Evolutionary conservation across 2,888 invertebrate species (phyloP).

Genomic region (Melikaiella ostensackeni): DNA sequence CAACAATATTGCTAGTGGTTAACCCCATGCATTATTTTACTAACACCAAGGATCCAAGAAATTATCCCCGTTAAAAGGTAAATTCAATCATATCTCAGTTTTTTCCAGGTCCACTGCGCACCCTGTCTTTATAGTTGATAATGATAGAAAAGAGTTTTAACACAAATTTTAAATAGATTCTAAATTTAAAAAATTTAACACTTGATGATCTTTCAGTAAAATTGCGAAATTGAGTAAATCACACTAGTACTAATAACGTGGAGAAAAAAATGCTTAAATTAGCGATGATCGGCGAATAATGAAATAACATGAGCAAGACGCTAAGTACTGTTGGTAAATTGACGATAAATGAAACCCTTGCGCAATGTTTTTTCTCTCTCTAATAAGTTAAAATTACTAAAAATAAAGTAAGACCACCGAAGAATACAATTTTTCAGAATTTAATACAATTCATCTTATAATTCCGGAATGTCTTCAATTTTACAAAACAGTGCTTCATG

Average conservation of each 20-base stretch:
- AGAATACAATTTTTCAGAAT: not conserved
- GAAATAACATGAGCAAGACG: constrained; percentile 16
- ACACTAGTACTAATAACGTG: not conserved
- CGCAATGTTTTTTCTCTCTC: constrained; percentile 8
- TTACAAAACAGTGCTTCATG: not conserved
- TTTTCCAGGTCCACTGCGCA: no score
- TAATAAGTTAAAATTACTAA: not conserved
- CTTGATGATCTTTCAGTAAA: not conserved
- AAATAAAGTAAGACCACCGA: not conserved
- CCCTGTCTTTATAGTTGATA: not conserved
- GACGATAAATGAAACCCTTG: constrained; percentile 18
- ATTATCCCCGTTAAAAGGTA: no score
- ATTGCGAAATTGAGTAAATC: constrained; percentile 16
- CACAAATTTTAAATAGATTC: not conserved
- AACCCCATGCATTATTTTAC: no score
- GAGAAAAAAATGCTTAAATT: not conserved
- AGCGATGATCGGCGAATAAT: constrained; percentile 18
- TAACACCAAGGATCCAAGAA: no score
- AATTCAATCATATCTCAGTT: no score
- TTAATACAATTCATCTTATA: not conserved
- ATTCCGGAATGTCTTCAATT: not conserved
- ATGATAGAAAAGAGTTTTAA: not conserved
- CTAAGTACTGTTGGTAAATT: constrained; percentile 30
- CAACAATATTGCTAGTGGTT: no score
- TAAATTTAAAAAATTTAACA: not conserved